These are phyloP conservation scores for Trachelus troglodyta DNA, from an alignment of 2,888 invertebrate species.

Conservation along the genomic window DNA sequence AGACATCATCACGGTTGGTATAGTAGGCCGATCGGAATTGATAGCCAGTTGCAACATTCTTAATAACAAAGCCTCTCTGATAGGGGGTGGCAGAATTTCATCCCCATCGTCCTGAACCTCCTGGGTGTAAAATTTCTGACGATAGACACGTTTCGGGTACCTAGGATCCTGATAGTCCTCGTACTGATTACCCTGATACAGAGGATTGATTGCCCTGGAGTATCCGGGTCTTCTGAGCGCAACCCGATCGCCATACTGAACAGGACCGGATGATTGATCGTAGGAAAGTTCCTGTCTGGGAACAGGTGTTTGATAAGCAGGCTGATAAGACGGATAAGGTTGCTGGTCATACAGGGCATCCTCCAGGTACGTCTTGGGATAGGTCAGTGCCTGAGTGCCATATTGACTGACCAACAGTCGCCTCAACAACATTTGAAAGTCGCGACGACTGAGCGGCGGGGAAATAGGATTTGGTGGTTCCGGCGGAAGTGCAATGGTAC, in stretches of 20 bases:
- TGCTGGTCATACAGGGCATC: constrained; percentile 62
- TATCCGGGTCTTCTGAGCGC: constrained; percentile 47
- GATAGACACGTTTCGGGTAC: constrained; percentile 57
- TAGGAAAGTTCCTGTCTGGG: constrained; percentile 49
- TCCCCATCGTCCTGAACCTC: constrained; percentile 66
- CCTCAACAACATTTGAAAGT: constrained; percentile 76
- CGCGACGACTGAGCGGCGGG: constrained; percentile 78
- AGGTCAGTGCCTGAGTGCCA: constrained; percentile 56
- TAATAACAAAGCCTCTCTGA: constrained; percentile 77
- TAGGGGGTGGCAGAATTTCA: constrained; percentile 76
- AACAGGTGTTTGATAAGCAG: constrained; percentile 55
- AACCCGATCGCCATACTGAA: constrained; percentile 54
- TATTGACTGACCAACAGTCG: constrained; percentile 74
- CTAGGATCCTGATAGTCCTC: constrained; percentile 58
- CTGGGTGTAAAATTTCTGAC: constrained; percentile 57
- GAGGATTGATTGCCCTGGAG: constrained; percentile 42
- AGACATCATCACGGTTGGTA: constrained; percentile 46
- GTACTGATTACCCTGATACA: constrained; percentile 53
- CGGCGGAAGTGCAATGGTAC: constrained; percentile 58
- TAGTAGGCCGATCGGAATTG: constrained; percentile 69
- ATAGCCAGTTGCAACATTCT: constrained; percentile 81
- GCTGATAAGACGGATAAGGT: constrained; percentile 65
- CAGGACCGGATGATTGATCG: constrained; percentile 32
- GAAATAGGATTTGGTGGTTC: constrained; percentile 71
- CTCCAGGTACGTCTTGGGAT: constrained; percentile 60